Conservation (phyloP, 2,888 invertebrate species). For the Amaurobius ferox region DNA sequence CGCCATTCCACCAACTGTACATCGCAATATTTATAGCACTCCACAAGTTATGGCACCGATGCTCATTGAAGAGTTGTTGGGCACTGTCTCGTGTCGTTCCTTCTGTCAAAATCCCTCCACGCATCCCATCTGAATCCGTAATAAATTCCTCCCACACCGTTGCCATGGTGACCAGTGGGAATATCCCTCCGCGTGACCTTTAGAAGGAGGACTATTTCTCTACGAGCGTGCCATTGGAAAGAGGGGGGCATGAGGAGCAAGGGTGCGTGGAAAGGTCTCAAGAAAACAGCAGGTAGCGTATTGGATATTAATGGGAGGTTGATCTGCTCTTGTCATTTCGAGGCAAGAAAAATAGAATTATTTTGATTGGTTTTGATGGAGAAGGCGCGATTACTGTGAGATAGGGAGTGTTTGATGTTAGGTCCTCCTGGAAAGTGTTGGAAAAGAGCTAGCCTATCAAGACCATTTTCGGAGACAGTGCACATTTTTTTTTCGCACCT, state of each 20-base stretch:
- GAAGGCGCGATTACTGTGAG: too few relatives aligned
- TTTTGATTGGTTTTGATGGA: neutral
- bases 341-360: neutral
- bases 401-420: too few relatives aligned
- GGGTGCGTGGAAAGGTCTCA: neutral
- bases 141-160: neutral
- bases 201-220: neutral
- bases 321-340: too few relatives aligned
- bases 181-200: neutral
- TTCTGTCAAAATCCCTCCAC: neutral
- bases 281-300: neutral
- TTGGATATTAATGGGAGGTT: too few relatives aligned
- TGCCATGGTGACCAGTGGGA: neutral
- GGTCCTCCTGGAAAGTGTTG: too few relatives aligned
- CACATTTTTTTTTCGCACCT: too few relatives aligned
- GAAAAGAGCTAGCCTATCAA: too few relatives aligned
- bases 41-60: neutral
- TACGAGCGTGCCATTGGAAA: neutral
- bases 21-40: neutral
- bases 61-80: neutral
- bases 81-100: too few relatives aligned
- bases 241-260: neutral
- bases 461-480: too few relatives aligned
- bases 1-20: neutral
- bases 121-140: neutral